phyloP scores from a whole-genome alignment of 2,797 vertebrate species.

The Parauchenoglanis ngamensis region DNA sequence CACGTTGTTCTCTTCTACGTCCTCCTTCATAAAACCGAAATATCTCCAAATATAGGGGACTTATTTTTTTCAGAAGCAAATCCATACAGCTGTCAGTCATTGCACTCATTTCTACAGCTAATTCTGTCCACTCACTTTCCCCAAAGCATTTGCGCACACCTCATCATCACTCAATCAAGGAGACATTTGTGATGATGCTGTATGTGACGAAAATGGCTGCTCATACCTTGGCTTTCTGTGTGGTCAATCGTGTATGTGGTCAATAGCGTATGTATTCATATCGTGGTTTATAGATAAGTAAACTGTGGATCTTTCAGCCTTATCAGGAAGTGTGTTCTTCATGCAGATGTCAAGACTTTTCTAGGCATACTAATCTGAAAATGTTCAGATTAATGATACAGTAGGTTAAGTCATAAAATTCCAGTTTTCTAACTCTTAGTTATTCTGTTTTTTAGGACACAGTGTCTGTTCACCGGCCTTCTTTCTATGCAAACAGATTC shows the following conservation, averaged over 20 bases:
- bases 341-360: neutral
- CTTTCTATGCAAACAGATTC: constrained; percentile 96
- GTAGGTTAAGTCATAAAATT: neutral
- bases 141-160: neutral
- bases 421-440: constrained; percentile 2
- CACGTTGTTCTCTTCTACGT: neutral
- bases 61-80: neutral
- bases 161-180: neutral
- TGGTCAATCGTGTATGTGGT: neutral
- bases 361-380: neutral
- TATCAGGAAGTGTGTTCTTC: neutral
- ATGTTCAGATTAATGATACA: neutral
- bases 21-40: neutral
- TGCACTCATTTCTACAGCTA: neutral
- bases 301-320: neutral
- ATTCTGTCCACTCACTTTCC: neutral
- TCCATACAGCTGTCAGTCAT: neutral
- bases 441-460: constrained; percentile 81
- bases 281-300: neutral
- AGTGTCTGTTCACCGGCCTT: constrained; percentile 93
- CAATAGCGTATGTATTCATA: neutral
- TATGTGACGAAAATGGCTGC: neutral
- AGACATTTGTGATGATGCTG: neutral
- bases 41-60: neutral
- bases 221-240: neutral